Evolutionary conservation across 2,888 invertebrate species (phyloP).

Genomic region (Camptogramma bilineatum): DNA sequence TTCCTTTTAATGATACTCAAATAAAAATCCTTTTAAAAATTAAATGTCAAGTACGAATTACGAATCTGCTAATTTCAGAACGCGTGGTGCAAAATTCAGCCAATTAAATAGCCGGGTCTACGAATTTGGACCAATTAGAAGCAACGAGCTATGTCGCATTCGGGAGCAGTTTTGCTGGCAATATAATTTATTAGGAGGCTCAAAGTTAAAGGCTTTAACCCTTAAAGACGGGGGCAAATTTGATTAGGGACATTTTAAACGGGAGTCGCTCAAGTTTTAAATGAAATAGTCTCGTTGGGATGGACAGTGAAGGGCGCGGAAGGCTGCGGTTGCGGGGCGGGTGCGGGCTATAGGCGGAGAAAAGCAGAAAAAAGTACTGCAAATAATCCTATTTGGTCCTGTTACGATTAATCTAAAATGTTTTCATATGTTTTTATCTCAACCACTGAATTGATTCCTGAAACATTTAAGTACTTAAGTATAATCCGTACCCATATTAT

Average conservation of each 20-base stretch:
- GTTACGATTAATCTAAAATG: too few relatives aligned
- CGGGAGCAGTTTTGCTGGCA: conserved; percentile 84
- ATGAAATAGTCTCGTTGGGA: conserved; percentile 58
- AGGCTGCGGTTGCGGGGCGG: not conserved
- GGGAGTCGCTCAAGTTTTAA: conserved; percentile 78
- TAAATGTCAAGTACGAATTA: conserved; percentile 61
- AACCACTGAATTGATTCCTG: too few relatives aligned
- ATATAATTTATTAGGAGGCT: conserved; percentile 85
- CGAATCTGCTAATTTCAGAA: conserved; percentile 77
- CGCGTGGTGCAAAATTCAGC: conserved; percentile 72
- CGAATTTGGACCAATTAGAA: conserved; percentile 85
- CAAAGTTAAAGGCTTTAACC: conserved; percentile 82
- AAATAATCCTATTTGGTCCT: too few relatives aligned
- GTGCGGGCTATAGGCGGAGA: not conserved
- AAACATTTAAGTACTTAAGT: too few relatives aligned
- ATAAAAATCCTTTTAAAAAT: not conserved
- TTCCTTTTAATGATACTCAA: too few relatives aligned
- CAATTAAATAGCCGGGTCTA: conserved; percentile 81
- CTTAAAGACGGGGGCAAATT: conserved; percentile 84
- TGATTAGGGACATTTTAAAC: conserved; percentile 81
- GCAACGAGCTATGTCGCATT: conserved; percentile 84
- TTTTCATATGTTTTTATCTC: too few relatives aligned
- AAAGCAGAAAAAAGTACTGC: not conserved
- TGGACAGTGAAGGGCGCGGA: not conserved
- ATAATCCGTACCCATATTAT: too few relatives aligned